Conservation (phyloP, 2,113 vertebrate species). For the Melanerpes aurifrons region DNA sequence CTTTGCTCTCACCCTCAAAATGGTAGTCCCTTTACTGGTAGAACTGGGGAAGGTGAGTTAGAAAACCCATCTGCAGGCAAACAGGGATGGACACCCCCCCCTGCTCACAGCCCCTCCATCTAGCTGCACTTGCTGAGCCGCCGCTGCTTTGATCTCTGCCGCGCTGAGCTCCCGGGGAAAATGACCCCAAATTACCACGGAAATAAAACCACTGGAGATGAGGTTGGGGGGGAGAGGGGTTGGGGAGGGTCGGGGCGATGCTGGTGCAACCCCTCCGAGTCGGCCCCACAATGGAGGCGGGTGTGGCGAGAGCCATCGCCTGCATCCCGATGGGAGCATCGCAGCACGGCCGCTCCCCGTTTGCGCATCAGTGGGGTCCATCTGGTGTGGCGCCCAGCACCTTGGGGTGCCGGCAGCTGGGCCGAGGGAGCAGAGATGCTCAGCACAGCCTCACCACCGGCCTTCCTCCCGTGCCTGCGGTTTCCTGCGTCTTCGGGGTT, state of each 20-base stretch:
- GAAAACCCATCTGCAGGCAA: not conserved
- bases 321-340: conserved; percentile 35
- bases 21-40: not conserved
- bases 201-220: not conserved
- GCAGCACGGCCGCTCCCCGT: not conserved
- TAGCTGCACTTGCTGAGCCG: not conserved
- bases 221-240: not conserved
- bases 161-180: not conserved
- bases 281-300: conserved; percentile 59
- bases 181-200: conserved; percentile 13
- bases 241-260: not conserved
- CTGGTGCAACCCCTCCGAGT: not conserved
- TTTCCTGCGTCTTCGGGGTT: conserved; percentile 48
- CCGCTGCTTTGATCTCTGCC: not conserved
- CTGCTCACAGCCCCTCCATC: not conserved
- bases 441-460: not conserved
- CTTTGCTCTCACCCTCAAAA: not conserved
- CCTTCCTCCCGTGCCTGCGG: conserved; percentile 40
- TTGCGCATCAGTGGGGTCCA: not conserved
- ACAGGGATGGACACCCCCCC: not conserved
- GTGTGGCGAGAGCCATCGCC: conserved; percentile 50
- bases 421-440: not conserved
- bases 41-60: too few species aligned
- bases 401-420: not conserved
- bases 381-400: not conserved